Evolutionary conservation across 2,888 invertebrate genomes (phyloP).

Genomic region (Dasysyrphus tricinctus): DNA sequence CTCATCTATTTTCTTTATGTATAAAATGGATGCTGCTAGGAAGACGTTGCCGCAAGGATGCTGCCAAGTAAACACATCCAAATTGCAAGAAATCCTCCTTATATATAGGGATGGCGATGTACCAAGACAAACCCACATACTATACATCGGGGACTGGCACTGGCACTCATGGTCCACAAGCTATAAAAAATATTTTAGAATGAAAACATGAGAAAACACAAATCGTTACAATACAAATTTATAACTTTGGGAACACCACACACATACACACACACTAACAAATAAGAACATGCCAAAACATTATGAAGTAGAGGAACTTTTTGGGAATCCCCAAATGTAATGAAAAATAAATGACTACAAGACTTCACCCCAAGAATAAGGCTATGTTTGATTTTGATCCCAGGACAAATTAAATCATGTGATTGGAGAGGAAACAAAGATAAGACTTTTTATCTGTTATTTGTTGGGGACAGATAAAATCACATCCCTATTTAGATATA

Average conservation of each 20-base stretch:
- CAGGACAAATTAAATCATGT: conserved; percentile 52
- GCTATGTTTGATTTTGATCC: conserved; percentile 41
- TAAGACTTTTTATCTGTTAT: not conserved
- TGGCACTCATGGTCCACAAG: not conserved
- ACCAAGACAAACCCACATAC: not conserved
- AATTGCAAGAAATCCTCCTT: not conserved
- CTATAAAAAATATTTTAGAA: conserved; percentile 24
- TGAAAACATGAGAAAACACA: not conserved
- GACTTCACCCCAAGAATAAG: conserved; percentile 16
- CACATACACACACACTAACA: not conserved
- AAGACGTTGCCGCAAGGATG: not conserved
- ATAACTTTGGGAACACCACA: not conserved
- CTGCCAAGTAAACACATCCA: conserved; percentile 6
- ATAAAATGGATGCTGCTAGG: not conserved
- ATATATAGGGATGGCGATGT: not conserved
- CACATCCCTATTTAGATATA: not conserved
- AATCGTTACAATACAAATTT: not conserved
- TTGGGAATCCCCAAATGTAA: conserved; percentile 53
- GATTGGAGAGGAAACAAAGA: conserved; percentile 7
- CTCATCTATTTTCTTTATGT: not conserved
- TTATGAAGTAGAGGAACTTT: not conserved
- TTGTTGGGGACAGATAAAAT: not conserved
- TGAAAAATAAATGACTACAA: conserved; percentile 50
- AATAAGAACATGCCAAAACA: too few species aligned
- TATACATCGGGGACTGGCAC: not conserved